Evolutionary conservation across 2,797 vertebrate genomes (phyloP).

Genomic region (Anabas testudineus): DNA sequence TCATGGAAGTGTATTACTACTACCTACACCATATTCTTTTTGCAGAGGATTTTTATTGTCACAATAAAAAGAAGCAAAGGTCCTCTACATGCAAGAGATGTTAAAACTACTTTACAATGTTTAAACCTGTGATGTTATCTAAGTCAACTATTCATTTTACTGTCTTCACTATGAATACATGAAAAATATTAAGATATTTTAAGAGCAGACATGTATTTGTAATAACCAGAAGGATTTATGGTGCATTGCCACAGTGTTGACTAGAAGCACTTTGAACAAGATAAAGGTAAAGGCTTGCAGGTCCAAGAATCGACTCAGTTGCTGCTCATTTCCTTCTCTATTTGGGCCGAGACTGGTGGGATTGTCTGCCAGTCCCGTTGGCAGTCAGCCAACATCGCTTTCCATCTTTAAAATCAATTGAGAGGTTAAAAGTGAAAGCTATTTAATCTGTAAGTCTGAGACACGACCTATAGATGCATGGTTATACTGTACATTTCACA

Average conservation of each 20-base stretch:
- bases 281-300: neutral
- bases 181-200: neutral
- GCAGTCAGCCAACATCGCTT: slow-evolving; percentile 6
- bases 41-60: neutral
- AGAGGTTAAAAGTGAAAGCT: slow-evolving; percentile 16
- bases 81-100: neutral
- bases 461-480: neutral
- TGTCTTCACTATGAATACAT: neutral
- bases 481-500: neutral
- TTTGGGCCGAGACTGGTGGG: neutral
- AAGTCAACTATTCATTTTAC: neutral
- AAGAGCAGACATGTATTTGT: neutral
- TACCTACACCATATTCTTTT: neutral
- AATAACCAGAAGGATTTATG: neutral
- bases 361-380: slow-evolving; percentile 28
- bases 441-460: slow-evolving; percentile 4
- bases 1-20: slow-evolving; percentile 5
- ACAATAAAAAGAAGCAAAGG: neutral
- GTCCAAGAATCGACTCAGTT: slow-evolving; percentile 18
- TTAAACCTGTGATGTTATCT: too few relatives aligned
- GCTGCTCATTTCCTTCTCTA: neutral
- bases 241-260: neutral
- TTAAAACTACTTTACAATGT: neutral
- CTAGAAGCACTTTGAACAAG: neutral
- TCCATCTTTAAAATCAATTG: slow-evolving; percentile 20